Percentiles rank a stretch among this genome's conserved stretches.
phyloP scores from a whole-genome alignment of 2,797 vertebrate genomes.

The Craterocephalus amniculus region DNA sequence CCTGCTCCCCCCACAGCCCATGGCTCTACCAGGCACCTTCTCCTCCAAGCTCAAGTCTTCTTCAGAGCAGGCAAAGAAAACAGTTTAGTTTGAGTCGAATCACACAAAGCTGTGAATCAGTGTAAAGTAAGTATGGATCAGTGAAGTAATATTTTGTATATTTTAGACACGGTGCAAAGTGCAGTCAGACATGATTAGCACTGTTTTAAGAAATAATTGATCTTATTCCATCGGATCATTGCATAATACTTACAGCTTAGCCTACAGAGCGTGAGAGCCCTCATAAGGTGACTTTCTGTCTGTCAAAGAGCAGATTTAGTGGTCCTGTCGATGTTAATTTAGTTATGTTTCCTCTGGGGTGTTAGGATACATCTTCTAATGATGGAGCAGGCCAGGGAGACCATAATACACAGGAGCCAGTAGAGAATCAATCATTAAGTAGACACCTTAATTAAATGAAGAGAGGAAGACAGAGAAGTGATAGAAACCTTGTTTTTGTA shows the following conservation, averaged over 20 bases:
- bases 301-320: constrained; percentile 7
- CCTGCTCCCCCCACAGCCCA: constrained; percentile 88
- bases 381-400: constrained; percentile 6
- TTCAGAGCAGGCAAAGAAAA: constrained; percentile 1
- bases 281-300: constrained; percentile 27
- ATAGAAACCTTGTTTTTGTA: background rate
- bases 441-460: constrained; percentile 31
- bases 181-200: no score
- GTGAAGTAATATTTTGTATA: background rate
- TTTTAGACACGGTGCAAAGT: no score
- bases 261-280: constrained; percentile 7
- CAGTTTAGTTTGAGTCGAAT: background rate
- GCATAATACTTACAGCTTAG: constrained; percentile 52
- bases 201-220: background rate
- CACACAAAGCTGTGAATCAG: background rate
- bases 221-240: no score
- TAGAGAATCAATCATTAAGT: constrained; percentile 1
- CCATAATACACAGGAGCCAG: background rate
- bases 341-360: constrained; percentile 13
- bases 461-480: background rate
- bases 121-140: background rate
- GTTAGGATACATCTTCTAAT: constrained; percentile 33
- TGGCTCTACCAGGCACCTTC: constrained; percentile 46
- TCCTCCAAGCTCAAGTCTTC: constrained; percentile 20
- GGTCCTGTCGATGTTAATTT: background rate